Percentiles rank a stretch among this genome's conserved stretches.
Evolutionary conservation across 2,888 invertebrate species (phyloP).

Genomic region (Thereva unica): DNA sequence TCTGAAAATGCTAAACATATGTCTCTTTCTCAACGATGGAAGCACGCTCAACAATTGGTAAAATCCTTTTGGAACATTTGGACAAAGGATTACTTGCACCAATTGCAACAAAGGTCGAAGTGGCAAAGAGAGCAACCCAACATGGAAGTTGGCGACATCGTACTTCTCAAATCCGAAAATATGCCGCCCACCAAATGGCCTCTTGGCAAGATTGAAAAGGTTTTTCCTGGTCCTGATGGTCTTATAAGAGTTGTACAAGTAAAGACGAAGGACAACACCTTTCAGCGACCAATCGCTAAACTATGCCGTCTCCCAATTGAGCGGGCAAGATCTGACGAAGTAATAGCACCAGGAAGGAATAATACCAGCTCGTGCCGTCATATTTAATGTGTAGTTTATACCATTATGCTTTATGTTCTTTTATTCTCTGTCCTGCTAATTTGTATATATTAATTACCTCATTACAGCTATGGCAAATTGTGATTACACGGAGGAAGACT

Average conservation of each 20-base stretch:
- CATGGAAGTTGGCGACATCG: background rate
- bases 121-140: background rate
- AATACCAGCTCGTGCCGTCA: no score
- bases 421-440: no score
- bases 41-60: conserved; percentile 42
- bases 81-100: conserved; percentile 44
- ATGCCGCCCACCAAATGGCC: background rate
- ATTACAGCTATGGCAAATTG: no score
- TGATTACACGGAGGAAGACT: no score
- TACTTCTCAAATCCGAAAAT: background rate
- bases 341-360: no score
- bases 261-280: background rate
- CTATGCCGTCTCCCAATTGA: background rate
- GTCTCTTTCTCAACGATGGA: conserved; percentile 33
- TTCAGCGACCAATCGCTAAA: background rate
- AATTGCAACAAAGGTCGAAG: conserved; percentile 43
- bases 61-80: conserved; percentile 26
- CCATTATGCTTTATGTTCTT: no score
- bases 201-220: background rate
- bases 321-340: background rate
- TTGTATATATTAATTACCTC: no score
- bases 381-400: no score
- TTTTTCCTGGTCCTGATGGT: background rate
- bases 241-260: background rate
- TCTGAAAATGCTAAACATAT: background rate